These are phyloP conservation scores for Girardinichthys multiradiatus DNA, from an alignment of 2,113 vertebrate genomes.

Conservation along the genomic window DNA sequence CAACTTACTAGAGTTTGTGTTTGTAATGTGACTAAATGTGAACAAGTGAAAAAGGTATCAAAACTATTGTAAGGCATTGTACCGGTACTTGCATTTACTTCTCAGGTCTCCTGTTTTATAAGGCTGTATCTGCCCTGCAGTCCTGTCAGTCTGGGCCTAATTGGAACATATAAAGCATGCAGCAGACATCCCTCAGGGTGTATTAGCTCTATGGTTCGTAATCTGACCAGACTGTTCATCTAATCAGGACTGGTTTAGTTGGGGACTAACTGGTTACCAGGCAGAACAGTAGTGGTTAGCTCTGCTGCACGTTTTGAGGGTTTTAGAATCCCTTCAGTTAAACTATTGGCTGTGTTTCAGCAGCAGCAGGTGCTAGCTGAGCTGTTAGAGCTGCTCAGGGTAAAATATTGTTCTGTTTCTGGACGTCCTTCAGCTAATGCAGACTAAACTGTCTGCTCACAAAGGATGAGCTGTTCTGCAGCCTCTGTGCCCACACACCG, in stretches of 20 bases:
- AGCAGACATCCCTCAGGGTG: constrained; percentile 18
- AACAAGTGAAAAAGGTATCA: too few species aligned
- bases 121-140: constrained; percentile 2
- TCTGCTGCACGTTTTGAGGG: not conserved
- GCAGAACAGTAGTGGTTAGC: constrained; percentile 17
- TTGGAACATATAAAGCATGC: constrained; percentile 21
- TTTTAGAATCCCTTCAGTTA: not conserved
- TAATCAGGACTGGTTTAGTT: not conserved
- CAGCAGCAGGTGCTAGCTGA: not conserved
- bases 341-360: not conserved
- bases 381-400: not conserved
- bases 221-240: constrained; percentile 43
- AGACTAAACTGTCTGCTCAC: constrained; percentile 8
- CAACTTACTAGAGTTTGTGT: too few species aligned
- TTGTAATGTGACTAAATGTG: too few species aligned
- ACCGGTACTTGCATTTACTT: not conserved
- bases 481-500: not conserved
- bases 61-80: too few species aligned
- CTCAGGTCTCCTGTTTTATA: not conserved
- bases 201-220: constrained; percentile 9
- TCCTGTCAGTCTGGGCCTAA: constrained; percentile 9
- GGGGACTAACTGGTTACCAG: constrained; percentile 29
- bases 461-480: constrained; percentile 12
- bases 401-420: not conserved
- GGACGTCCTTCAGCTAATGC: not conserved